A percentile compares a stretch with the other conserved stretches of the same genome.
These are phyloP conservation scores for Drosophila subpulchrella DNA, from an alignment of 1,140 invertebrate species.

Conservation along the genomic window DNA sequence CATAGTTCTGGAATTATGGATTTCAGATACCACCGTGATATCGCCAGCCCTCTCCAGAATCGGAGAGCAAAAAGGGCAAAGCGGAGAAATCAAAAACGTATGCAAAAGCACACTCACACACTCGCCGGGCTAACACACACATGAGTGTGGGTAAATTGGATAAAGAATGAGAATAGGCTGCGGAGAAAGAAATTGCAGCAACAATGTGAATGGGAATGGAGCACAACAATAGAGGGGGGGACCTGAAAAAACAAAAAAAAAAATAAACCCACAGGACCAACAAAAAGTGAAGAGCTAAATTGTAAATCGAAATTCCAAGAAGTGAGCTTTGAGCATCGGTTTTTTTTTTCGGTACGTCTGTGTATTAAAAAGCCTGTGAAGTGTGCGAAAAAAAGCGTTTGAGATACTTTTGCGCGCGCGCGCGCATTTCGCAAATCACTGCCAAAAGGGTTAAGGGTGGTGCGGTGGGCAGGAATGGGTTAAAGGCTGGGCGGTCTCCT, in stretches of 20 bases:
- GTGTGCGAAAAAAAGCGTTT: constrained; percentile 66
- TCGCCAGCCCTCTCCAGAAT: constrained; percentile 28
- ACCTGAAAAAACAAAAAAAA: constrained; percentile 19
- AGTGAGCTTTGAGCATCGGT: constrained; percentile 64
- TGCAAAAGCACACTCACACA: constrained; percentile 54
- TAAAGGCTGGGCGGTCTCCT: constrained; percentile 30
- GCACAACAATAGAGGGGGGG: constrained; percentile 66
- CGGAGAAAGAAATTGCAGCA: constrained; percentile 71
- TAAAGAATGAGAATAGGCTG: constrained; percentile 75
- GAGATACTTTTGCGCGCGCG: constrained; percentile 78
- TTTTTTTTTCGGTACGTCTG: constrained; percentile 38
- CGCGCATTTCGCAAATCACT: constrained; percentile 50
- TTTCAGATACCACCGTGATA: constrained; percentile 57
- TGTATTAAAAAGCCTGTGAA: constrained; percentile 13
- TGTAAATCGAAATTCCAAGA: constrained; percentile 83
- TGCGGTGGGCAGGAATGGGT: constrained; percentile 21
- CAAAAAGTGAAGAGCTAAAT: constrained; percentile 73
- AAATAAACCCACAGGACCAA: constrained; percentile 40
- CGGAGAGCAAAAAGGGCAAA: constrained; percentile 57
- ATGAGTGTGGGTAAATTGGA: constrained; percentile 52
- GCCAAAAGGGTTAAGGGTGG: constrained; percentile 36
- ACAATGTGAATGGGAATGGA: constrained; percentile 73
- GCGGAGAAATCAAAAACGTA: constrained; percentile 60
- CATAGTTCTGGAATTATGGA: constrained; percentile 12
- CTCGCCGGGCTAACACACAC: constrained; percentile 8